Base-by-base conservation (phyloP, 2,113 vertebrate genomes). In the Herpetotheres cachinnans region DNA sequence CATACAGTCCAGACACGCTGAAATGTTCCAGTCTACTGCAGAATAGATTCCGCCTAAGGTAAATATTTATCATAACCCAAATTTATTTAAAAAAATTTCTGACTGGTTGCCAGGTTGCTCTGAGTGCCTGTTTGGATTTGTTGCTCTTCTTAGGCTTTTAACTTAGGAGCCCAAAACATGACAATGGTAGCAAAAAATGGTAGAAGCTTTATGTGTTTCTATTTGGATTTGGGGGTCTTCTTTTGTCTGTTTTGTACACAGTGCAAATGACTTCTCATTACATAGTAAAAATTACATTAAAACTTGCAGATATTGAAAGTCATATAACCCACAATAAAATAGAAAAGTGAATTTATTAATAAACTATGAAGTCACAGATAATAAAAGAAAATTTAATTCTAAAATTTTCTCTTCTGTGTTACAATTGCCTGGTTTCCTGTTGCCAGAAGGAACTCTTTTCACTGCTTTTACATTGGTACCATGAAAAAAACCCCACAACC, bases 401-500 rank as follows among this genome's bases (percentile, higher is more conserved):
- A 42, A 44, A 47, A 25, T 71, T 30, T 56, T 46, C 12, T 54
- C 18, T 54, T 65, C 24, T 55, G 12, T 25, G 9, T 34, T 4
- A 38, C 4, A 27, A 1, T 25, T 25, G 14, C 9, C 46, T 27
- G 15, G 16, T 50, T 74, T 66, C 27, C 32, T 44, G 2, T 14
- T 42, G 14, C 16, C 52, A 72, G 12, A 55, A n/a, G 36, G 7
- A 76, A n/a, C 24, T 61, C 9, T 78, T 70, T 24, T 59, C 20
- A 26, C 21, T 25, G 20, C 7, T 63, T 74, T 78, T 40, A 38
- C 6, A 34, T 1, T 29, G 16, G 26, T 34, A 63, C 16, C 19
- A 44, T 16, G 6, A 26, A 49, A 17, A 30, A 34, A 36, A 16
- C 0, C 4, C 49, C 36, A 59, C 22, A 0, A 1, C 13, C 3